A percentile compares a stretch with the other conserved stretches of the same genome.
These are phyloP conservation scores for Andricus quercusramuli DNA, from an alignment of 2,888 invertebrate genomes.

Conservation along the genomic window DNA sequence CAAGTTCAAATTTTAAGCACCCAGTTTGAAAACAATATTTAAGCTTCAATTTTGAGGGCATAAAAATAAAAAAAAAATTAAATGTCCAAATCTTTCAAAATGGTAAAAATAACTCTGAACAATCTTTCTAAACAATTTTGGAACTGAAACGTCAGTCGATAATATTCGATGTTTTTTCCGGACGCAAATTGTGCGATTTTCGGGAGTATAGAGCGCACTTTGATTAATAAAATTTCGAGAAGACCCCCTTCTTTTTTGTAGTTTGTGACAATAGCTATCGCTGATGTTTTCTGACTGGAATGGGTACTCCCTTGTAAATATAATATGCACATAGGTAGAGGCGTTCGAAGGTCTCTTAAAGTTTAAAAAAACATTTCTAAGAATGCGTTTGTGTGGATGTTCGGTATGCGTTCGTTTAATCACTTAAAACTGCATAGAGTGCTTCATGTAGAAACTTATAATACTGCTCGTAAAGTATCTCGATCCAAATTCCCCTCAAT, in stretches of 20 bases:
- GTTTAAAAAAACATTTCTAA: slow-evolving; percentile 46
- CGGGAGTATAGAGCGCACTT: not conserved
- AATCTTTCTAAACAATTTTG: not conserved
- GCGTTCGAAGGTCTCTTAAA: slow-evolving; percentile 44
- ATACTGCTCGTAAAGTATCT: slow-evolving; percentile 73
- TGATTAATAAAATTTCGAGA: not conserved
- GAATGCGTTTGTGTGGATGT: slow-evolving; percentile 48
- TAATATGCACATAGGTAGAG: slow-evolving; percentile 26
- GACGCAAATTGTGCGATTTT: not conserved
- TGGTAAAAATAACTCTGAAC: no score
- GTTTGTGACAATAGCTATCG: slow-evolving; percentile 11
- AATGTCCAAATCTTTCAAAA: not conserved
- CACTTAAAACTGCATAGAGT: slow-evolving; percentile 50
- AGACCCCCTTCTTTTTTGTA: not conserved
- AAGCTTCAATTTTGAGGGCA: not conserved
- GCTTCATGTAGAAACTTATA: slow-evolving; percentile 74
- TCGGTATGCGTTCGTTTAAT: slow-evolving; percentile 45
- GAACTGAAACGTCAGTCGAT: not conserved
- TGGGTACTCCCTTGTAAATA: slow-evolving; percentile 35
- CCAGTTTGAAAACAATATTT: not conserved
- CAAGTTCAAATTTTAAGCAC: not conserved
- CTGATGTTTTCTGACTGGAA: slow-evolving; percentile 36
- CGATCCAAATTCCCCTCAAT: slow-evolving; percentile 53
- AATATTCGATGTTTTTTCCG: not conserved
- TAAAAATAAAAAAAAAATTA: not conserved